Percentiles rank a stretch among this genome's conserved stretches.
Conservation (phyloP, 2,113 vertebrate species). For the Oceanites oceanicus region DNA sequence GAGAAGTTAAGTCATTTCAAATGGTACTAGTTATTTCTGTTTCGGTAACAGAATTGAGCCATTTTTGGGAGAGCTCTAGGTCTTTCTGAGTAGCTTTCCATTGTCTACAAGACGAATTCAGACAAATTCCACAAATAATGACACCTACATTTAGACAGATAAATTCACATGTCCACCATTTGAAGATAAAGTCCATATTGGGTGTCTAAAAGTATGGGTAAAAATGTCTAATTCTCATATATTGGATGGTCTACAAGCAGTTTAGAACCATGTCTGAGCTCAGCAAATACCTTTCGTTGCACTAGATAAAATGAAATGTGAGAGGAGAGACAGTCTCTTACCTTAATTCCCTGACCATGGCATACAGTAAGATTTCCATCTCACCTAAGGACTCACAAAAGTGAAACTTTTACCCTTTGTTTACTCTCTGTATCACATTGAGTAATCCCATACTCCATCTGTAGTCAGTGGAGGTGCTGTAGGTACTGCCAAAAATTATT, state of each 20-base stretch:
- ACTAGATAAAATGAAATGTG: not conserved
- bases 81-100: not conserved
- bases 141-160: not conserved
- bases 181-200: not conserved
- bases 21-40: not conserved
- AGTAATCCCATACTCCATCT: not conserved
- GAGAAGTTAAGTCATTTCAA: not conserved
- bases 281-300: not conserved
- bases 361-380: not conserved
- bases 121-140: not conserved
- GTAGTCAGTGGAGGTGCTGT: not conserved
- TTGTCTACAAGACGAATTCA: not conserved
- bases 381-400: not conserved
- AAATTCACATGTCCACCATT: not conserved
- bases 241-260: not conserved
- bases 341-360: not conserved
- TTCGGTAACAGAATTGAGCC: not conserved
- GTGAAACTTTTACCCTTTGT: not conserved
- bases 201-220: not conserved
- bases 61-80: not conserved
- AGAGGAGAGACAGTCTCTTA: not conserved
- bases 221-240: not conserved
- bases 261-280: not conserved
- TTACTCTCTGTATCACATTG: not conserved
- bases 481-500: not conserved